A percentile compares a stretch with the other conserved stretches of the same genome.
phyloP scores from a whole-genome alignment of 1,140 invertebrate species.

The Meloidogyne floridensis region DNA sequence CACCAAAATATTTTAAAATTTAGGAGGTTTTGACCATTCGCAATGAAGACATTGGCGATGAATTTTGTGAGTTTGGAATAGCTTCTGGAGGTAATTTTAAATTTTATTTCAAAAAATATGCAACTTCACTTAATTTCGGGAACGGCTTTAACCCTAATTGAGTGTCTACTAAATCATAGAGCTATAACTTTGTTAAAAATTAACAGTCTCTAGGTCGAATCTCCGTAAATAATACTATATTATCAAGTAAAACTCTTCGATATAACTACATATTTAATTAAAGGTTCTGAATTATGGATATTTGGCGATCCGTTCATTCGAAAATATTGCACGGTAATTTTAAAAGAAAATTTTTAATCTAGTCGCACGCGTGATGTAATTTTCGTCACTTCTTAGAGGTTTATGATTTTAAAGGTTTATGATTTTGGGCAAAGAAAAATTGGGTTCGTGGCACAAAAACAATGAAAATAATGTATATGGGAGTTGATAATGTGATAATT shows the following conservation, averaged over 20 bases:
- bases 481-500: too few species aligned
- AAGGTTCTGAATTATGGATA: constrained; percentile 37
- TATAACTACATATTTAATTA: not conserved
- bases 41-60: not conserved
- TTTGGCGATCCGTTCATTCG: constrained; percentile 59
- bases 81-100: not conserved
- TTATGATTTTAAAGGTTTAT: not conserved
- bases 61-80: constrained; percentile 24
- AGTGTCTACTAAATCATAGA: too few species aligned
- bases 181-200: too few species aligned
- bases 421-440: not conserved
- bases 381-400: too few species aligned
- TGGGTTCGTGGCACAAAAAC: not conserved
- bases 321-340: constrained; percentile 41
- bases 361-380: too few species aligned
- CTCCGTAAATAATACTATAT: too few species aligned
- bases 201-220: too few species aligned
- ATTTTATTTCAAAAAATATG: not conserved
- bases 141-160: too few species aligned
- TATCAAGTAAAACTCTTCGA: too few species aligned
- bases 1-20: constrained; percentile 26
- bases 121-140: too few species aligned
- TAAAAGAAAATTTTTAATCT: not conserved
- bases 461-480: not conserved
- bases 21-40: constrained; percentile 14